Percentiles rank a stretch among this genome's conserved stretches.
Conservation (phyloP, 2,888 invertebrate species). For the Plemyria rubiginata region DNA sequence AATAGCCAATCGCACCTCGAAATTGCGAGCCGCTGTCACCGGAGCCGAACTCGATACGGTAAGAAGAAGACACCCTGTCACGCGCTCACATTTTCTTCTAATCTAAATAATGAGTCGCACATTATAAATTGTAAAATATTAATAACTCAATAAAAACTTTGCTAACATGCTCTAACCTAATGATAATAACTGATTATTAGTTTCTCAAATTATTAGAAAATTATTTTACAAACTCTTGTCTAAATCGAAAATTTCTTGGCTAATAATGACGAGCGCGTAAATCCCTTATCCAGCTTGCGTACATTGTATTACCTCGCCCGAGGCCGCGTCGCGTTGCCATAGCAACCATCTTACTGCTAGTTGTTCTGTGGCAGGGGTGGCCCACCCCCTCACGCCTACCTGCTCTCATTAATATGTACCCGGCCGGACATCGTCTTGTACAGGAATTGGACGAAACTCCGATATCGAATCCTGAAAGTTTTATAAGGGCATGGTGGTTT, state of each 20-base stretch:
- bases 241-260: constrained; percentile 20
- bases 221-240: background rate
- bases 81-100: too few relatives aligned
- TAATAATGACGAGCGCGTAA: constrained; percentile 32
- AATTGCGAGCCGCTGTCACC: too few relatives aligned
- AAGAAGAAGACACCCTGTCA: too few relatives aligned
- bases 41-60: too few relatives aligned
- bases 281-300: constrained; percentile 59
- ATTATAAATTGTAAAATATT: too few relatives aligned
- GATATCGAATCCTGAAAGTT: constrained; percentile 59
- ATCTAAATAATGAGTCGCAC: too few relatives aligned
- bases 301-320: constrained; percentile 65
- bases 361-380: constrained; percentile 29
- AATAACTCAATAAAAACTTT: too few relatives aligned
- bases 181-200: too few relatives aligned
- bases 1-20: too few relatives aligned
- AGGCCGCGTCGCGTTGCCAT: constrained; percentile 78
- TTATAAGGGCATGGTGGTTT: constrained; percentile 40
- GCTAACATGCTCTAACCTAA: too few relatives aligned
- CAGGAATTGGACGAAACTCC: constrained; percentile 51
- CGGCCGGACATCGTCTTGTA: constrained; percentile 71
- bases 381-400: constrained; percentile 54
- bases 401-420: constrained; percentile 81
- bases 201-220: too few relatives aligned
- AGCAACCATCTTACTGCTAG: constrained; percentile 51